These are phyloP conservation scores for Trachelus iudaicus DNA, from an alignment of 2,888 invertebrate species.

Conservation along the genomic window DNA sequence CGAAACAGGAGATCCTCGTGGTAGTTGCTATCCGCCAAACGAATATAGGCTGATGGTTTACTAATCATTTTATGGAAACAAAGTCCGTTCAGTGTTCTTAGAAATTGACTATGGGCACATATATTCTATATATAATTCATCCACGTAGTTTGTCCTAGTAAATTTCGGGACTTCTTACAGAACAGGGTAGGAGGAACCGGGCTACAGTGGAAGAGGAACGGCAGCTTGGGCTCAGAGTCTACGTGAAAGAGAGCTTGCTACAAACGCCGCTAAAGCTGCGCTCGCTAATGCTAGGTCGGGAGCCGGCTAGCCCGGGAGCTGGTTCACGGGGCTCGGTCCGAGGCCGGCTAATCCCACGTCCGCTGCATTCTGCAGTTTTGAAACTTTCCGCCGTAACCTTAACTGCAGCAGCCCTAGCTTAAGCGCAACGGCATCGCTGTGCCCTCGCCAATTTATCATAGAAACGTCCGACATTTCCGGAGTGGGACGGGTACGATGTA, in stretches of 20 bases:
- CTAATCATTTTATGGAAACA: not conserved
- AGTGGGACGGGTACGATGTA: not conserved
- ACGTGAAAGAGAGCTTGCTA: slow-evolving; percentile 25
- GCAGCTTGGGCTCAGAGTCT: not conserved
- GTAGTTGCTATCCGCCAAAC: rapidly evolving
- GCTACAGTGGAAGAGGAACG: not conserved
- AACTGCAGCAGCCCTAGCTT: slow-evolving; percentile 42
- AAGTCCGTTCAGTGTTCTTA: not conserved
- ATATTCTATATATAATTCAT: slow-evolving; percentile 24
- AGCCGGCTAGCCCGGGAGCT: not conserved
- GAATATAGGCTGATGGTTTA: not conserved
- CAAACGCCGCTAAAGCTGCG: slow-evolving; percentile 31
- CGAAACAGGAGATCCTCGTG: not conserved
- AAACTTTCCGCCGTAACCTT: slow-evolving; percentile 56
- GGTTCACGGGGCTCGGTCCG: slow-evolving; percentile 11
- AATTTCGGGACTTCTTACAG: slow-evolving; percentile 26
- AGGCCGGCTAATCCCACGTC: slow-evolving; percentile 57
- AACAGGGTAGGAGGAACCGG: not conserved
- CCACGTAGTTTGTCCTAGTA: slow-evolving; percentile 31
- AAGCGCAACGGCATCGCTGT: slow-evolving; percentile 42
- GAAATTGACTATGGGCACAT: slow-evolving; percentile 34
- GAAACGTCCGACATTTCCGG: slow-evolving; percentile 31
- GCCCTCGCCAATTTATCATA: slow-evolving; percentile 46
- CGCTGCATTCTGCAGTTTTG: slow-evolving; percentile 61
- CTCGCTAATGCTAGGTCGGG: not conserved